Percentiles rank a stretch among this genome's conserved stretches.
These are phyloP conservation scores for Micoletzkya japonica DNA, from an alignment of 2,888 invertebrate genomes.

Conservation along the genomic window DNA sequence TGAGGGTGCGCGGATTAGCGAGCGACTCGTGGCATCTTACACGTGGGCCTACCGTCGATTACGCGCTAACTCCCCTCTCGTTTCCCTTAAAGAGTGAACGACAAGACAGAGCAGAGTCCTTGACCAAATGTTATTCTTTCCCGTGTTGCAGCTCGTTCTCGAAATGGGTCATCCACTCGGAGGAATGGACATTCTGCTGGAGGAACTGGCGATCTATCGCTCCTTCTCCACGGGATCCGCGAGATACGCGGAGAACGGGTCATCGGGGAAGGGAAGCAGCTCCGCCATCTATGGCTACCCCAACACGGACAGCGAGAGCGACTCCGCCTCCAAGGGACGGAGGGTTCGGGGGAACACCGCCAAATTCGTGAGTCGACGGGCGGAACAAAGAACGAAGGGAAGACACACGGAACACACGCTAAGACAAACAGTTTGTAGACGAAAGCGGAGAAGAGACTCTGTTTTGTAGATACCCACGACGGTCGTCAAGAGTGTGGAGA, in stretches of 20 bases:
- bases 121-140: no score
- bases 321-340: constrained; percentile 21
- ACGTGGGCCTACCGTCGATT: no score
- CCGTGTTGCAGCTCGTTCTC: constrained; percentile 43
- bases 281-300: constrained; percentile 17
- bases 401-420: neutral
- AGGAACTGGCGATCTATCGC: constrained; percentile 47
- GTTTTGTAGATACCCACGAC: constrained; percentile 44
- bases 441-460: neutral
- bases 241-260: constrained; percentile 5
- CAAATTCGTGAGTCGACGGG: constrained; percentile 13
- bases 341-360: constrained; percentile 10
- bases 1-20: constrained; percentile 18
- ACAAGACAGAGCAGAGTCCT: no score
- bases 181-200: constrained; percentile 44
- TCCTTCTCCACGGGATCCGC: constrained; percentile 27
- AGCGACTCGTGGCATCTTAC: no score
- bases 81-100: no score
- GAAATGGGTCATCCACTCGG: constrained; percentile 41
- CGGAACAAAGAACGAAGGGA: neutral
- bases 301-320: constrained; percentile 11
- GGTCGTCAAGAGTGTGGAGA: constrained; percentile 52
- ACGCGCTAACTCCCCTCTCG: no score
- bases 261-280: neutral
- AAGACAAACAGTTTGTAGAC: neutral